phyloP scores from a whole-genome alignment of 1,140 invertebrate genomes.

The Drosophila yakuba region DNA sequence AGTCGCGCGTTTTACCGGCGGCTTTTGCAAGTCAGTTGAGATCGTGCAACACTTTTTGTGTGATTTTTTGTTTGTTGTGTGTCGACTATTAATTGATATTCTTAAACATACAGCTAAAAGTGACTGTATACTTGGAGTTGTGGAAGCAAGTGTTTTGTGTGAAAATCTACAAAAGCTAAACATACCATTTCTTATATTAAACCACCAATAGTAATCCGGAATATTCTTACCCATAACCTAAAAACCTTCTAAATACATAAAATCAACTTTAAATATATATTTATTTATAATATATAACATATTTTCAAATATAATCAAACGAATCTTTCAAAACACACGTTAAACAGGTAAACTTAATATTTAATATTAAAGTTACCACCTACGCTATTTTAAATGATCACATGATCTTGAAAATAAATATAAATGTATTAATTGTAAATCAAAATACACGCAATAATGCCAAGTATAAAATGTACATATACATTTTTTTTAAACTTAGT shows the following conservation, averaged over 20 bases:
- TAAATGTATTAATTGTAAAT: no score
- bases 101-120: slow-evolving; percentile 15
- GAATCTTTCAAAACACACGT: not conserved
- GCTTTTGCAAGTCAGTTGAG: slow-evolving; percentile 33
- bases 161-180: slow-evolving; percentile 7
- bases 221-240: slow-evolving; percentile 1
- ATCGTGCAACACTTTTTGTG: slow-evolving; percentile 47
- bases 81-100: slow-evolving; percentile 41
- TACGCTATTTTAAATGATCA: not conserved
- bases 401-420: not conserved
- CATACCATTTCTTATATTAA: slow-evolving; percentile 2
- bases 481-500: no score
- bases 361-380: not conserved
- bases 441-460: no score
- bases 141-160: slow-evolving; percentile 18
- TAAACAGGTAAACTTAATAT: slow-evolving; percentile 16
- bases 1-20: slow-evolving; percentile 56
- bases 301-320: slow-evolving; percentile 7
- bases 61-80: slow-evolving; percentile 76
- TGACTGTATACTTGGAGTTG: slow-evolving; percentile 21
- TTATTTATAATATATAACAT: slow-evolving; percentile 1
- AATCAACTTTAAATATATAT: slow-evolving; percentile 8
- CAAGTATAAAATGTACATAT: no score
- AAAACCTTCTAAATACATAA: slow-evolving; percentile 6
- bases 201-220: slow-evolving; percentile 1